phyloP scores from a whole-genome alignment of 2,797 vertebrate species.

The Staurois parvus region DNA sequence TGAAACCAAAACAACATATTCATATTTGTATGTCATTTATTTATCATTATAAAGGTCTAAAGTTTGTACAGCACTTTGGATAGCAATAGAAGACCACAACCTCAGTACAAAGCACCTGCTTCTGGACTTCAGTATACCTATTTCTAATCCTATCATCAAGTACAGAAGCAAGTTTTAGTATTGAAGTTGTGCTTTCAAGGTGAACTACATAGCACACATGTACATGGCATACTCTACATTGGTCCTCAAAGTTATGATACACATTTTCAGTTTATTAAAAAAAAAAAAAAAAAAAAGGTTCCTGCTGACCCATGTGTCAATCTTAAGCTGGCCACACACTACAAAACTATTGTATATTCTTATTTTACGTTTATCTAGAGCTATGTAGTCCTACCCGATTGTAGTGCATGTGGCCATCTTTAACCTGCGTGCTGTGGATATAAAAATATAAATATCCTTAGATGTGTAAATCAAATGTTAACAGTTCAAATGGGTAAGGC shows the following conservation, averaged over 20 bases:
- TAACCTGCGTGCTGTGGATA: not conserved
- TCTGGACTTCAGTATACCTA: not conserved
- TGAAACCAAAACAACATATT: not conserved
- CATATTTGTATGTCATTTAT: conserved; percentile 23
- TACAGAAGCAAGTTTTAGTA: not conserved
- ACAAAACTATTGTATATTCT: too few relatives aligned
- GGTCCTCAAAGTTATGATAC: conserved; percentile 33
- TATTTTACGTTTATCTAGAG: too few relatives aligned
- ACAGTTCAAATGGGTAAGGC: not conserved
- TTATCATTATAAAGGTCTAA: conserved; percentile 9
- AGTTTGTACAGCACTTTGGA: conserved; percentile 32
- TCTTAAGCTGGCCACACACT: not conserved
- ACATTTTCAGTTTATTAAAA: not conserved
- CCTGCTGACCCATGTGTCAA: not conserved
- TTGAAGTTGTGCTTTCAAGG: not conserved
- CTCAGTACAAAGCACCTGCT: not conserved
- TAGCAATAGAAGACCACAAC: not conserved
- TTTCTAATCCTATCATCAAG: not conserved
- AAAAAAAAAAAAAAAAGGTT: not conserved
- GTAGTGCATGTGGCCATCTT: not conserved
- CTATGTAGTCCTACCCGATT: not conserved
- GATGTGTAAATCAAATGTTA: not conserved
- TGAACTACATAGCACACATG: conserved; percentile 19
- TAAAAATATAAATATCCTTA: not conserved
- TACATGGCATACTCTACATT: conserved; percentile 36